phyloP scores from a whole-genome alignment of 2,113 vertebrate species.

The Antennarius striatus region DNA sequence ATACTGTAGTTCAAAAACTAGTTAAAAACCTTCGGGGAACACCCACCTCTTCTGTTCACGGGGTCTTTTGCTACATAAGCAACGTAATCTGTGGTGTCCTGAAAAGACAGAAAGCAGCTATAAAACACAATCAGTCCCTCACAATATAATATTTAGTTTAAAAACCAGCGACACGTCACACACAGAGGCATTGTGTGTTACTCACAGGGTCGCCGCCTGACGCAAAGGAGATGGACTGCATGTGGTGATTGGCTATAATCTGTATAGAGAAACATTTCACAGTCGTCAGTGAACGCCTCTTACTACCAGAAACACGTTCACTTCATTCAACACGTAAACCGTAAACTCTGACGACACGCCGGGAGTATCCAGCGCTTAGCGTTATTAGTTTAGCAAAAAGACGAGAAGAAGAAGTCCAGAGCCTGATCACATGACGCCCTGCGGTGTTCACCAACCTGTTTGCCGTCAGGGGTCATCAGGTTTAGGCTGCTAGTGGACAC shows the following conservation, averaged over 20 bases:
- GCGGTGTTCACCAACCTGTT: conserved; percentile 84
- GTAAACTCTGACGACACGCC: too few relatives aligned
- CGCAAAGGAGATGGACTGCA: conserved; percentile 99
- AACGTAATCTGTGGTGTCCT: conserved; percentile 97
- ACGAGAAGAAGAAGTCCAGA: too few relatives aligned
- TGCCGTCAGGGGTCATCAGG: conserved; percentile 93
- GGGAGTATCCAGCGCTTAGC: too few relatives aligned
- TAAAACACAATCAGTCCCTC: too few relatives aligned
- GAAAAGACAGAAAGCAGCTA: conserved; percentile 19
- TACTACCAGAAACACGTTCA: too few relatives aligned
- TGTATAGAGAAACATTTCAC: conserved; percentile 63
- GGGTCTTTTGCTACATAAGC: conserved; percentile 99
- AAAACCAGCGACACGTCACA: too few relatives aligned
- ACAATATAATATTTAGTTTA: too few relatives aligned
- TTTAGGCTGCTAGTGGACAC: conserved; percentile 98
- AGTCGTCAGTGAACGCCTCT: background rate
- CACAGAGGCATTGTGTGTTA: background rate
- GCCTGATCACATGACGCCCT: too few relatives aligned
- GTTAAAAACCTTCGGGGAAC: background rate
- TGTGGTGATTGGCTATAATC: conserved; percentile 99
- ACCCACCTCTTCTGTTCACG: conserved; percentile 94
- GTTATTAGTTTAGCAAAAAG: too few relatives aligned
- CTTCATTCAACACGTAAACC: background rate
- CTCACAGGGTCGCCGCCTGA: conserved; percentile 97
- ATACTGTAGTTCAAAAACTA: too few relatives aligned